Evolutionary conservation across 2,888 invertebrate species (phyloP), one percentile per base, ranked within the genome.

Genomic region (Euproctis similis): DNA sequence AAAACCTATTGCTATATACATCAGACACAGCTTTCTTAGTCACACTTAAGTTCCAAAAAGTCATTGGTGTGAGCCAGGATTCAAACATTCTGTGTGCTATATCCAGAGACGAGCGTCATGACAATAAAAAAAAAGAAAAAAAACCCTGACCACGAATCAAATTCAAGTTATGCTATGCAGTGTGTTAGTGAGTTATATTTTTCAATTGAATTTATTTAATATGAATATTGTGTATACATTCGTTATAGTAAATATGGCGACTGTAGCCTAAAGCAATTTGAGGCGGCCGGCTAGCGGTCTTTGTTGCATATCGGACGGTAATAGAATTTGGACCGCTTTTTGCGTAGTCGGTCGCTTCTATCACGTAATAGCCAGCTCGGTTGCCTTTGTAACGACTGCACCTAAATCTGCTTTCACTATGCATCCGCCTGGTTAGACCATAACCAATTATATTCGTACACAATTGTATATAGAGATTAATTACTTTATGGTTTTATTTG

Each of bases 271-370:
- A 80, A 84, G 81, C 84, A 84, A 84, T 84, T 82, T 80, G 71
- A 64, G 68, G 74, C 72, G 67, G 67, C 62, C 59, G 65, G 56
- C 59, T 65, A 64, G 76, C 64, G 82, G 78, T 80, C 84, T 84
- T 81, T 81, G 84, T 82, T 82, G 81, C 75, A 80, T 82, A 82
- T 82, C 74, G 73, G 67, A 57, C 65, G 63, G 80, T 82, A 84
- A 84, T 82, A 81, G 84, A 84, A 84, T 84, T 84, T 77, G 76
- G 80, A 69, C 56, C 73, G 80, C 77, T 84, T 84, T 84, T 84
- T 84, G 80, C 75, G 73, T 61, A 71, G 72, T 64, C 62, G 62
- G 57, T 62, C 61, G 63, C 62, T 62, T 56, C 36, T 39, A 59
- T 71, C 71, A 63, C 70, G 73, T 75, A 80, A 80, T 76, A 67